A percentile compares a stretch with the other conserved stretches of the same genome.
Evolutionary conservation across 92 coral and sea anemone species (phyloP).

Genomic region (Chrysogorgia sp.): DNA sequence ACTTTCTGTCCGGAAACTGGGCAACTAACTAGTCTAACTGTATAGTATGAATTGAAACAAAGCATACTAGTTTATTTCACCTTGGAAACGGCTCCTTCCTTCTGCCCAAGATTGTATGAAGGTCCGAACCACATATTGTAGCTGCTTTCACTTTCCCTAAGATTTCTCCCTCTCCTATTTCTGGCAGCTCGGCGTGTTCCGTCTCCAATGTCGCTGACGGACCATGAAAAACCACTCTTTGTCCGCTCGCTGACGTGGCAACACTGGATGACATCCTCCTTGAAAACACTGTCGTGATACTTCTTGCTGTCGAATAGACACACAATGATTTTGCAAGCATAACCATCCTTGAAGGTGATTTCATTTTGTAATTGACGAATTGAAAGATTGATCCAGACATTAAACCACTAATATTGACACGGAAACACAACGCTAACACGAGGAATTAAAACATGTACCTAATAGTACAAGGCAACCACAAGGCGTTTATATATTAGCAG

Average conservation of each 20-base stretch:
- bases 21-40: background rate
- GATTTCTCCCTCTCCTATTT: slow-evolving; percentile 78
- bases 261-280: slow-evolving; percentile 6
- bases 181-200: slow-evolving; percentile 66
- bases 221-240: slow-evolving; percentile 81
- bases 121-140: slow-evolving; percentile 94
- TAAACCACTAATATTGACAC: no score
- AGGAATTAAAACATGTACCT: no score
- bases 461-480: no score
- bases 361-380: no score
- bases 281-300: background rate
- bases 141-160: slow-evolving; percentile 74
- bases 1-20: background rate
- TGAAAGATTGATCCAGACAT: no score
- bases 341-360: background rate
- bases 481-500: no score
- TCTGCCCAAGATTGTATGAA: slow-evolving; percentile 82
- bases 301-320: background rate
- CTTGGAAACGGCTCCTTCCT: slow-evolving; percentile 84
- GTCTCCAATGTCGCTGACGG: slow-evolving; percentile 53
- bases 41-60: background rate
- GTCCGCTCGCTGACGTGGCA: slow-evolving; percentile 38
- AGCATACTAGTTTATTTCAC: slow-evolving; percentile 30
- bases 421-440: no score
- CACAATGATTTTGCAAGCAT: background rate